Base-by-base conservation (phyloP, 2,797 vertebrate species). In the Chelidonichthys spinosus region DNA sequence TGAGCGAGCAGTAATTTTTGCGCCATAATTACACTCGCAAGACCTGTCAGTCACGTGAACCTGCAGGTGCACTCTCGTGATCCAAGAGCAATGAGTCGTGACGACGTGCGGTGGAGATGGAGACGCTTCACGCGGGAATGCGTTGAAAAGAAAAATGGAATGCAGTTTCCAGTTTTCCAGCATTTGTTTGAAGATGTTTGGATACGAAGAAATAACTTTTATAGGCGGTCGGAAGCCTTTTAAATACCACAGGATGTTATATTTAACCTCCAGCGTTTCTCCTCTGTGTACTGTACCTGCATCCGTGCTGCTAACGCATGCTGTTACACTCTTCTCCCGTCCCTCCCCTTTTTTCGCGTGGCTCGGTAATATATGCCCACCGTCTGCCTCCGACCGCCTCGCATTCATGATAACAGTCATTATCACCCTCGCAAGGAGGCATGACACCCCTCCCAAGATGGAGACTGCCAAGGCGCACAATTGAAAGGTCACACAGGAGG, bases 401-500 rank as follows among this genome's bases (percentile, higher is more conserved):
- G 43, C 80, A 64, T 73, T 73, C 72, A 78, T 65, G 79, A 84
- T 87, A 85, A 82, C 76, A 78, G 79, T 87, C 79, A 90, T 90
- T 90, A 87, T 86, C 81, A 61, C 75, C 69, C 79, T 77, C 79
- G 64, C 85, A 81, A 76, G 81, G 83, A 81, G 81, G 76, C 65
- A 76, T 53, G 75, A 60, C 72, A 72, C 74, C 78, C 81, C 52
- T 53, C 43, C 72, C 71, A 76, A 79, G 76, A 89, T 56, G 61
- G 72, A 84, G 77, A 78, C 69, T 68, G 81, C 83, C 75, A 81
- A 76, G 72, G 53, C 72, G 47, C 15, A 56, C 66, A 4, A 58
- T 61, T 63, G 61, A 91, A 90, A 90, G 90, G 90, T 90, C 85
- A 87, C 69, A 0, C 85, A 79, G 86, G 62, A 78, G 81, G 81